Evolutionary conservation across 2,888 invertebrate genomes (phyloP).

Genomic region (Yponomeuta plumbellus): DNA sequence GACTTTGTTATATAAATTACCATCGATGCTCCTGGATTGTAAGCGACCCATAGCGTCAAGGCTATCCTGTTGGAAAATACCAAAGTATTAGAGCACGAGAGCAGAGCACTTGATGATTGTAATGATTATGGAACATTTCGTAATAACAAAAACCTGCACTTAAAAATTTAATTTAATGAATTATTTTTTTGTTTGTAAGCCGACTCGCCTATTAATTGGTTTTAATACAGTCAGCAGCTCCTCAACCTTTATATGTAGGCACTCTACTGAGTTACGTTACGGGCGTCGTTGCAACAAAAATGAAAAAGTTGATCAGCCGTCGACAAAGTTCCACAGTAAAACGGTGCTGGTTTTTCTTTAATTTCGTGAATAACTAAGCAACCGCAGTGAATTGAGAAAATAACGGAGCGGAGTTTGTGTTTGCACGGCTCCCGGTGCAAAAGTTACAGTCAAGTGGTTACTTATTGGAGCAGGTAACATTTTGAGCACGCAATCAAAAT

Average conservation of each 20-base stretch:
- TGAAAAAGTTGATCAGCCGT: neutral
- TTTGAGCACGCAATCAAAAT: neutral
- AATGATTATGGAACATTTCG: too few species aligned
- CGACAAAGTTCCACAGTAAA: neutral
- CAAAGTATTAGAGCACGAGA: neutral
- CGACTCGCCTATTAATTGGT: too few species aligned
- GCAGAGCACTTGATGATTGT: too few species aligned
- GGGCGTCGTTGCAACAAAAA: neutral
- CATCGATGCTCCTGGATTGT: slow-evolving; percentile 86
- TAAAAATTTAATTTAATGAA: too few species aligned
- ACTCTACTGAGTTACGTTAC: neutral
- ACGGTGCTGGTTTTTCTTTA: neutral
- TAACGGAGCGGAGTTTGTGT: neutral
- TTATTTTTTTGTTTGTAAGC: too few species aligned
- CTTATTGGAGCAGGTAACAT: slow-evolving; percentile 1
- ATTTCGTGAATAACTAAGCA: neutral
- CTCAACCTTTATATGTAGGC: too few species aligned
- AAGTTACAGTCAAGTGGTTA: neutral
- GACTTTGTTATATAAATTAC: slow-evolving; percentile 92
- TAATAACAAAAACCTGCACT: too few species aligned
- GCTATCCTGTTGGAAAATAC: slow-evolving; percentile 79
- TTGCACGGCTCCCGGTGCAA: neutral
- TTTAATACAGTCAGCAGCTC: too few species aligned
- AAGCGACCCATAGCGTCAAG: slow-evolving; percentile 88
- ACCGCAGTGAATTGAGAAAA: neutral